Percentiles rank a stretch among this genome's conserved stretches.
Conservation (phyloP, 2,113 vertebrate species). For the Mola mola region DNA sequence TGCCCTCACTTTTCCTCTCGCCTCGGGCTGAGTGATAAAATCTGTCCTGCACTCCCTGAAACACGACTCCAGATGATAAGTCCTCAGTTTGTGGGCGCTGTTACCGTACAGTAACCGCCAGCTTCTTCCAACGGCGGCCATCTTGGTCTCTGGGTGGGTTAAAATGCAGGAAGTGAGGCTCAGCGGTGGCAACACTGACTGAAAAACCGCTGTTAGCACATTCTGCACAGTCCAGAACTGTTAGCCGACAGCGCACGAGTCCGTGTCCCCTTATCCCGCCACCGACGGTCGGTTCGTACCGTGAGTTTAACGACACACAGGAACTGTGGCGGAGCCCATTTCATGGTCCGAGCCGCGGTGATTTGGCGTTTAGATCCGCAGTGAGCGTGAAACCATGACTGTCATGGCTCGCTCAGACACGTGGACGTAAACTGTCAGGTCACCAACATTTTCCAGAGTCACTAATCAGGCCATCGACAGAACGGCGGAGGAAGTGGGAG, state of each 20-base stretch:
- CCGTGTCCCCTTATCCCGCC: conserved; percentile 51
- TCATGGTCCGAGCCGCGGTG: no score
- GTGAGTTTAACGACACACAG: no score
- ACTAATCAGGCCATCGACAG: not conserved
- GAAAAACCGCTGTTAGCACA: conserved; percentile 36
- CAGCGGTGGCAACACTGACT: conserved; percentile 30
- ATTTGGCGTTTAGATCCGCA: no score
- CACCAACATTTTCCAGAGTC: not conserved
- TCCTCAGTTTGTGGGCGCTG: conserved; percentile 4
- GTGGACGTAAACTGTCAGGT: not conserved
- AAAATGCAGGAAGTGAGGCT: conserved; percentile 5
- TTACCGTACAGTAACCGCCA: no score
- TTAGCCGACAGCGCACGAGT: conserved; percentile 39
- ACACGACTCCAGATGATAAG: not conserved
- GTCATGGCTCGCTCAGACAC: no score
- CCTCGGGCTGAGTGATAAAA: conserved; percentile 12
- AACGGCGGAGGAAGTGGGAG: no score
- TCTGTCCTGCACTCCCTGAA: not conserved
- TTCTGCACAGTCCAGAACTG: conserved; percentile 47
- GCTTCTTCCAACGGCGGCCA: no score
- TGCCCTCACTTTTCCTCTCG: not conserved
- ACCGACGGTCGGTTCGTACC: no score
- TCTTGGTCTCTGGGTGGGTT: conserved; percentile 10
- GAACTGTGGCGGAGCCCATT: no score
- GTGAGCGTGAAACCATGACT: no score